Evolutionary conservation across 2,113 vertebrate species (phyloP).

Genomic region (Ochotona curzoniae): DNA sequence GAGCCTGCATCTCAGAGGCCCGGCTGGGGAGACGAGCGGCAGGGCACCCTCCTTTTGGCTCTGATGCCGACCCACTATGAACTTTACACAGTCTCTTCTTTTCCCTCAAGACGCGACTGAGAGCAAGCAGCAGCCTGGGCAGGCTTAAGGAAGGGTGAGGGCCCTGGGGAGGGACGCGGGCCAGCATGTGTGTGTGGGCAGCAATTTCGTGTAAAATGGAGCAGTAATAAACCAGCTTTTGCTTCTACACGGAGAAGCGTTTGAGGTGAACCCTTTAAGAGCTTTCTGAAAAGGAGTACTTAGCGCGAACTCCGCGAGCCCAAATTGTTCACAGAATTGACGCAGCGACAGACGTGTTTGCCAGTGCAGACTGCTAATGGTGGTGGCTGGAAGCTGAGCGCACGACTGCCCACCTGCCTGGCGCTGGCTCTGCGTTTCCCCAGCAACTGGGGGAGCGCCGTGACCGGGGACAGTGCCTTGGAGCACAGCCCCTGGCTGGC

Average conservation of each 20-base stretch:
- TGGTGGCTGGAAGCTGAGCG: neutral
- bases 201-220: slow-evolving; percentile 71
- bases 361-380: slow-evolving; percentile 52
- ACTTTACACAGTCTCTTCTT: slow-evolving; percentile 72
- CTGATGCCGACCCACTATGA: slow-evolving; percentile 77
- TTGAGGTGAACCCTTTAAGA: slow-evolving; percentile 72
- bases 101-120: slow-evolving; percentile 9
- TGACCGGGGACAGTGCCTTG: slow-evolving; percentile 45
- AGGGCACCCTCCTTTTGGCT: slow-evolving; percentile 70
- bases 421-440: slow-evolving; percentile 48
- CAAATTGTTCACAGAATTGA: slow-evolving; percentile 27
- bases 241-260: slow-evolving; percentile 17
- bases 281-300: neutral
- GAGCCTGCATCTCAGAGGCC: slow-evolving; percentile 84
- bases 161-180: rapidly evolving
- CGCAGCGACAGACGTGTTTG: slow-evolving; percentile 55
- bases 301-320: slow-evolving; percentile 52
- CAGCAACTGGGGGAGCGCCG: slow-evolving; percentile 61
- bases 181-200: slow-evolving; percentile 50
- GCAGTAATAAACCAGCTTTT: slow-evolving; percentile 59
- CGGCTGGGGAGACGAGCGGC: slow-evolving; percentile 77
- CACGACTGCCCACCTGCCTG: slow-evolving; percentile 1
- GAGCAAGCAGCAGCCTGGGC: neutral
- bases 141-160: slow-evolving; percentile 42
- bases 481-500: neutral